Conservation (phyloP, 1,140 invertebrate genomes). For the Dinoponera quadriceps region DNA sequence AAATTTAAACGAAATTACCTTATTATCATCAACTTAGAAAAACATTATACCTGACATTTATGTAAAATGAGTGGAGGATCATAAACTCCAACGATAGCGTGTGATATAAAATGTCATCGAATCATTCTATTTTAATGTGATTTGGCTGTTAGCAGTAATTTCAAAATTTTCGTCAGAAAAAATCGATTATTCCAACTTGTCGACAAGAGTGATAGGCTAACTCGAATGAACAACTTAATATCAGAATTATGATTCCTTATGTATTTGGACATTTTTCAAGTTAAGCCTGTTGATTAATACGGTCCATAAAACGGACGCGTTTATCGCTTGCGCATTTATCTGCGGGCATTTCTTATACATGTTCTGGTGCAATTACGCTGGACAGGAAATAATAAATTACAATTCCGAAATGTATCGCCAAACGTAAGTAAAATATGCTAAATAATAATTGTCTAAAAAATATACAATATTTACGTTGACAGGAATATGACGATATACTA, state of each 20-base stretch:
- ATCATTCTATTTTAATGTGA: too few relatives aligned
- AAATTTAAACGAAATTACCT: too few relatives aligned
- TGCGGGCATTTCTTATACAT: neutral
- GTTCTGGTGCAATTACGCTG: conserved; percentile 11
- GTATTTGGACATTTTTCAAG: neutral
- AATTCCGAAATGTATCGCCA: neutral
- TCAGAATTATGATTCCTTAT: neutral
- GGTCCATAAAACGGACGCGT: neutral
- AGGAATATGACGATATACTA: neutral
- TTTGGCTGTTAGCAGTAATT: too few relatives aligned
- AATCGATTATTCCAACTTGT: too few relatives aligned
- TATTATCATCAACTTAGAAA: too few relatives aligned
- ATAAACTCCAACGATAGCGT: too few relatives aligned
- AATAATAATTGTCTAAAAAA: neutral
- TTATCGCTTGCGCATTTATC: neutral
- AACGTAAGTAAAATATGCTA: neutral
- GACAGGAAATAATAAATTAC: neutral
- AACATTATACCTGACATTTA: too few relatives aligned
- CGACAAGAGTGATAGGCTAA: too few relatives aligned
- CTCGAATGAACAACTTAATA: too few relatives aligned
- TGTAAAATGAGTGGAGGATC: too few relatives aligned
- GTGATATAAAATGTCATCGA: too few relatives aligned
- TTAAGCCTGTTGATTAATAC: neutral
- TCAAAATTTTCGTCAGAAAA: too few relatives aligned
- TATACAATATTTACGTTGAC: neutral